Conservation (phyloP, 2,888 invertebrate genomes). For the Xestia rhomboidea region DNA sequence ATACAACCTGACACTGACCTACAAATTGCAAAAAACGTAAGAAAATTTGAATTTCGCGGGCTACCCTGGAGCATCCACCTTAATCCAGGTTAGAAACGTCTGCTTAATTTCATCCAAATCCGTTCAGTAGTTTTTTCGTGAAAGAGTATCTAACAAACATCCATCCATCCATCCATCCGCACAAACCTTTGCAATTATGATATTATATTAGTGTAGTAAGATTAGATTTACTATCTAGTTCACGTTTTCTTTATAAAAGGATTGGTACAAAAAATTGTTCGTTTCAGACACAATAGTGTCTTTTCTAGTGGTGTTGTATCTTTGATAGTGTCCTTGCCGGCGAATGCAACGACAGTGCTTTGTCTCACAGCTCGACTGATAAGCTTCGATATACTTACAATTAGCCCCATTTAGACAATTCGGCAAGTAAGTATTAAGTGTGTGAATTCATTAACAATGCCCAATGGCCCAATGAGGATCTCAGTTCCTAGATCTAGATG, state of each 20-base stretch:
- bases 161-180: too few relatives aligned
- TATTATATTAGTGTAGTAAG: too few relatives aligned
- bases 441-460: slow-evolving; percentile 15
- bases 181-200: too few relatives aligned
- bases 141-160: too few relatives aligned
- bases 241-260: not conserved
- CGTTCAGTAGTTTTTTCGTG: too few relatives aligned
- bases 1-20: too few relatives aligned
- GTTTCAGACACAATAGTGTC: slow-evolving; percentile 26
- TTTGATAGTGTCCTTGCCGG: slow-evolving; percentile 83
- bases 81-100: too few relatives aligned
- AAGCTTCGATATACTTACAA: slow-evolving; percentile 79
- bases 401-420: slow-evolving; percentile 73
- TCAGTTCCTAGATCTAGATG: slow-evolving; percentile 7
- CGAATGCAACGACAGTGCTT: slow-evolving; percentile 87
- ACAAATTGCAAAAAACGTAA: too few relatives aligned
- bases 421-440: slow-evolving; percentile 22
- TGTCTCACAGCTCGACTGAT: slow-evolving; percentile 84
- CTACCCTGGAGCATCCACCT: too few relatives aligned
- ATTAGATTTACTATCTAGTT: not conserved
- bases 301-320: slow-evolving; percentile 78
- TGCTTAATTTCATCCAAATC: too few relatives aligned
- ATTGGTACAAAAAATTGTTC: not conserved
- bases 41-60: too few relatives aligned
- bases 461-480: not conserved